phyloP scores from a whole-genome alignment of 2,113 vertebrate species.

The Oncorhynchus kisutch region DNA sequence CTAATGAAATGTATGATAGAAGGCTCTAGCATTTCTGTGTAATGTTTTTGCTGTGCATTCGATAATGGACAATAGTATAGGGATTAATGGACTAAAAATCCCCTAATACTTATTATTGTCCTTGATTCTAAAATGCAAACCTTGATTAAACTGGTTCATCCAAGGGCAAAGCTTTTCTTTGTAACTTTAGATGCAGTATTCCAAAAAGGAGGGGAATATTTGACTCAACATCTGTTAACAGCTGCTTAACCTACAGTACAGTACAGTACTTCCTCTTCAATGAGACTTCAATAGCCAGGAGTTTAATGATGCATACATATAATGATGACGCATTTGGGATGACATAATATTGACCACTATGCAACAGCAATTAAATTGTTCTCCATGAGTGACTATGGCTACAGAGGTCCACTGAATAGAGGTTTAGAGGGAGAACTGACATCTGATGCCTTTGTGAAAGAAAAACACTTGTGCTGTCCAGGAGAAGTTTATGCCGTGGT shows the following conservation, averaged over 20 bases:
- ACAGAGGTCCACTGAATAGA: slow-evolving; percentile 13
- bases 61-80: neutral
- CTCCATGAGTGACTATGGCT: slow-evolving; percentile 41
- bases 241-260: slow-evolving; percentile 4
- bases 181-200: neutral
- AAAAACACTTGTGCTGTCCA: neutral
- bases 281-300: neutral
- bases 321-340: neutral
- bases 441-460: neutral
- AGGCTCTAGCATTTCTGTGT: neutral
- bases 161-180: neutral
- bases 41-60: neutral
- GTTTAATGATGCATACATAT: neutral
- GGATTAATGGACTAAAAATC: neutral
- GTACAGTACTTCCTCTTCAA: neutral
- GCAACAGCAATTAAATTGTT: slow-evolving; percentile 60
- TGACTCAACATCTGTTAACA: neutral
- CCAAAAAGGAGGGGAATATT: neutral
- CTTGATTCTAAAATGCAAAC: neutral
- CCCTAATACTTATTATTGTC: too few relatives aligned
- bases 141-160: neutral
- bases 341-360: slow-evolving; percentile 17
- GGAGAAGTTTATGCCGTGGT: neutral
- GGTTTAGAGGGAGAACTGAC: slow-evolving; percentile 4
- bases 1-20: neutral